Evolutionary conservation across 2,113 vertebrate species (phyloP).

Genomic region (Struthio camelus): DNA sequence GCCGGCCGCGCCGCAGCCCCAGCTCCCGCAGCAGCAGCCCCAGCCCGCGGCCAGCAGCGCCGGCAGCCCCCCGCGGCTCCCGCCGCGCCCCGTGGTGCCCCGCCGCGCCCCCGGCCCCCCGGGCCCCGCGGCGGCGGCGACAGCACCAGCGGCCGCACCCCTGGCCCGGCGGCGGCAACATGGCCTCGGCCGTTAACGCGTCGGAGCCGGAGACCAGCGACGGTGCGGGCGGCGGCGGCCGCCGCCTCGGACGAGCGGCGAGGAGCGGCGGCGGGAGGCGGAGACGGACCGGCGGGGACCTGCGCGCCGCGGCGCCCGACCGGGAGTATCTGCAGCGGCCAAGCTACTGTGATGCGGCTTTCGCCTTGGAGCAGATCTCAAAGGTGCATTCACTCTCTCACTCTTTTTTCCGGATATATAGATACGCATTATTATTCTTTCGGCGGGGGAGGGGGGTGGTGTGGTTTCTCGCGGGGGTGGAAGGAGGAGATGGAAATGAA

Average conservation of each 20-base stretch:
- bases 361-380: conserved; percentile 94
- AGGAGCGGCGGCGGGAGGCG: conserved; percentile 79
- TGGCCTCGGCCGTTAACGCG: conserved; percentile 93
- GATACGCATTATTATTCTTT: not conserved
- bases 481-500: conserved; percentile 33
- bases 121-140: conserved; percentile 72
- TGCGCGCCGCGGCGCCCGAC: conserved; percentile 80
- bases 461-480: conserved; percentile 23
- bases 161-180: conserved; percentile 85
- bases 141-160: conserved; percentile 76
- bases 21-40: conserved; percentile 74
- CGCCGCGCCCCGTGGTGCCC: too few species aligned
- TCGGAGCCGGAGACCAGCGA: conserved; percentile 82
- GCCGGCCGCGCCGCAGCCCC: conserved; percentile 62
- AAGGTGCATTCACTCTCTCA: conserved; percentile 83
- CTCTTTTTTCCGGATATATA: not conserved
- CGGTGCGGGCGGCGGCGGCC: conserved; percentile 68
- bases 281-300: conserved; percentile 78
- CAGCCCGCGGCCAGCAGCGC: conserved; percentile 70
- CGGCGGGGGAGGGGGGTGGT: conserved; percentile 6
- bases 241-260: conserved; percentile 85
- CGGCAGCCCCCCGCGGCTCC: too few species aligned
- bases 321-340: conserved; percentile 95
- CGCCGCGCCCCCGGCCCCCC: conserved; percentile 70
- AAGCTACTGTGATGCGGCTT: conserved; percentile 95